Conservation (phyloP, 2,113 vertebrate species). For the Philantomba maxwellii region DNA sequence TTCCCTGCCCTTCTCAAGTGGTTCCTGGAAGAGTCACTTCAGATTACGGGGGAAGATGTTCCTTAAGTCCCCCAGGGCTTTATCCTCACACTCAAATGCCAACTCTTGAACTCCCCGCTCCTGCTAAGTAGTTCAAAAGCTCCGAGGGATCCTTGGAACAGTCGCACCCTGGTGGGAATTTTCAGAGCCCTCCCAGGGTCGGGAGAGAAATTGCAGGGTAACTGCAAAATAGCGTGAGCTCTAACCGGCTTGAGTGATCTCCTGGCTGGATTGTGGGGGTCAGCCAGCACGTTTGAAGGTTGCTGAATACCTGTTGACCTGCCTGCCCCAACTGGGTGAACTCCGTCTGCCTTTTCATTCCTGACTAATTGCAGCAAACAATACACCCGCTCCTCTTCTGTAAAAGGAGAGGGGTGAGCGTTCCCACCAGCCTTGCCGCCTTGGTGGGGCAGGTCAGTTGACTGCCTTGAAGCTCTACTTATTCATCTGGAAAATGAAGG, state of each 20-base stretch:
- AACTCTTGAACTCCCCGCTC: constrained; percentile 13
- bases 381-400: background rate
- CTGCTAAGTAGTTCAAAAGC: constrained; percentile 32
- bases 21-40: background rate
- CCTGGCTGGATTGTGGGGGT: background rate
- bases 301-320: background rate
- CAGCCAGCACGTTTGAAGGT: background rate
- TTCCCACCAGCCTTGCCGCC: background rate
- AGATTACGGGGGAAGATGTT: background rate
- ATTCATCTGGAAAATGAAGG: background rate
- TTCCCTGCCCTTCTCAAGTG: background rate
- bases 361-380: background rate
- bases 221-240: background rate
- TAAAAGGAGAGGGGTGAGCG: background rate
- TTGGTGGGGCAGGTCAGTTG: background rate
- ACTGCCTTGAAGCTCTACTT: background rate
- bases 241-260: background rate
- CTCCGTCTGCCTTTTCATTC: background rate
- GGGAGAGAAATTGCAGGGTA: constrained; percentile 10
- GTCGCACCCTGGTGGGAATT: constrained; percentile 34
- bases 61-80: background rate
- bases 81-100: background rate
- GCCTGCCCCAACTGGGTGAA: background rate
- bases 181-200: constrained; percentile 32
- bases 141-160: constrained; percentile 17